Percentiles rank a stretch among this genome's conserved stretches.
Conservation (phyloP, 2,888 invertebrate species). For the Rhagophthalmus giganteus region DNA sequence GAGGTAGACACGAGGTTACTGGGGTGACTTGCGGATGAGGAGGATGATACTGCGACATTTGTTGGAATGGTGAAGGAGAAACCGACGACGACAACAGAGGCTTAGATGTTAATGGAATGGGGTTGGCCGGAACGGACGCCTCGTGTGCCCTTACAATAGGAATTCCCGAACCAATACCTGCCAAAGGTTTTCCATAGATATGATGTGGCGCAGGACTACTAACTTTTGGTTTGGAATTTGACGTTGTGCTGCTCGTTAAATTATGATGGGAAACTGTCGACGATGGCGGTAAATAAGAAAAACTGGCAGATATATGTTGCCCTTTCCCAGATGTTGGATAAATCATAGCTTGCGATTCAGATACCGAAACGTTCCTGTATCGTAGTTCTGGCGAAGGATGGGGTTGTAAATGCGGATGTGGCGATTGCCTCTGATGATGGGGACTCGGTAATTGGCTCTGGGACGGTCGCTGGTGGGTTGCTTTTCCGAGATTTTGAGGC, state of each 20-base stretch:
- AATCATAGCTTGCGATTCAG: slow-evolving; percentile 50
- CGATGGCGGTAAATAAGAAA: slow-evolving; percentile 56
- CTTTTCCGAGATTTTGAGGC: slow-evolving; percentile 48
- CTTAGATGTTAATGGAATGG: slow-evolving; percentile 64
- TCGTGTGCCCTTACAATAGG: slow-evolving; percentile 47
- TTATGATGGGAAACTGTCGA: slow-evolving; percentile 59
- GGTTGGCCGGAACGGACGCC: slow-evolving; percentile 41
- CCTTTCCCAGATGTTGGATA: slow-evolving; percentile 44
- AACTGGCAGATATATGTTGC: slow-evolving; percentile 45
- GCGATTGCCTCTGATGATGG: slow-evolving; percentile 56
- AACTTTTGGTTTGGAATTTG: slow-evolving; percentile 67
- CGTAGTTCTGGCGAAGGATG: slow-evolving; percentile 51
- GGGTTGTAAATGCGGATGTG: slow-evolving; percentile 54
- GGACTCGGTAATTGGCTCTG: slow-evolving; percentile 55
- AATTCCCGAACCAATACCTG: slow-evolving; percentile 62
- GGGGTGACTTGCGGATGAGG: slow-evolving; percentile 52
- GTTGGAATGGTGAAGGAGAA: slow-evolving; percentile 61
- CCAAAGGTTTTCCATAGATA: slow-evolving; percentile 69
- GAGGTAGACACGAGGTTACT: slow-evolving; percentile 56
- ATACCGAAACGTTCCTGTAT: slow-evolving; percentile 46
- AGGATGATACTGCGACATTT: slow-evolving; percentile 53
- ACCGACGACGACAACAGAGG: slow-evolving; percentile 53
- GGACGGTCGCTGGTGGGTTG: slow-evolving; percentile 43
- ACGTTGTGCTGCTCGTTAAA: slow-evolving; percentile 56
- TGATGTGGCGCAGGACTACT: slow-evolving; percentile 78